These are phyloP conservation scores for Calliopsis andreniformis DNA, from an alignment of 1,140 invertebrate genomes.

Conservation along the genomic window DNA sequence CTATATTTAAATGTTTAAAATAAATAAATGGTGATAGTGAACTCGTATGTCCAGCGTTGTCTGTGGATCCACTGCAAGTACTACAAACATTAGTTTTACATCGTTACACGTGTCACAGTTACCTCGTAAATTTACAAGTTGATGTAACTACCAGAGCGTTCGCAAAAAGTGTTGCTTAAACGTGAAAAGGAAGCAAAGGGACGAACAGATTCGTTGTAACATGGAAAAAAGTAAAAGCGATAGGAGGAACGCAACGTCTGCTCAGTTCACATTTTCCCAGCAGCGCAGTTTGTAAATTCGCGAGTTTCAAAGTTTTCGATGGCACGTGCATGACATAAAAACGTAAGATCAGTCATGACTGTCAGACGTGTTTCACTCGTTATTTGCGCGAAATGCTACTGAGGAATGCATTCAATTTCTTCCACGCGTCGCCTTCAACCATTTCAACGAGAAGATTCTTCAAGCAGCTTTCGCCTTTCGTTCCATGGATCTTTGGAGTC, in stretches of 20 bases:
- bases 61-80: too few relatives aligned
- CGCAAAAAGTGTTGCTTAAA: too few relatives aligned
- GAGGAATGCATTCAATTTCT: slow-evolving; percentile 47
- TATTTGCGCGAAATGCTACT: slow-evolving; percentile 29
- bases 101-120: too few relatives aligned
- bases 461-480: slow-evolving; percentile 36
- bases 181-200: too few relatives aligned
- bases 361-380: slow-evolving; percentile 25
- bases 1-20: too few relatives aligned
- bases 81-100: too few relatives aligned
- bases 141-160: not conserved
- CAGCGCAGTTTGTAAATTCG: not conserved
- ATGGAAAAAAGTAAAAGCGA: too few relatives aligned
- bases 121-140: too few relatives aligned
- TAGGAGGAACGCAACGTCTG: too few relatives aligned
- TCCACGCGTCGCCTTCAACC: slow-evolving; percentile 21
- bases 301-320: not conserved
- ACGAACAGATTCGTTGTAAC: too few relatives aligned
- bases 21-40: too few relatives aligned
- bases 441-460: slow-evolving; percentile 33
- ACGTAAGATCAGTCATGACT: slow-evolving; percentile 21
- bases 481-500: slow-evolving; percentile 26
- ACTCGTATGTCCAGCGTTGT: too few relatives aligned
- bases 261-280: not conserved
- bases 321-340: slow-evolving; percentile 9